These are phyloP conservation scores for Chlamydotis undulata DNA, from an alignment of 2,113 vertebrate genomes.

Conservation along the genomic window DNA sequence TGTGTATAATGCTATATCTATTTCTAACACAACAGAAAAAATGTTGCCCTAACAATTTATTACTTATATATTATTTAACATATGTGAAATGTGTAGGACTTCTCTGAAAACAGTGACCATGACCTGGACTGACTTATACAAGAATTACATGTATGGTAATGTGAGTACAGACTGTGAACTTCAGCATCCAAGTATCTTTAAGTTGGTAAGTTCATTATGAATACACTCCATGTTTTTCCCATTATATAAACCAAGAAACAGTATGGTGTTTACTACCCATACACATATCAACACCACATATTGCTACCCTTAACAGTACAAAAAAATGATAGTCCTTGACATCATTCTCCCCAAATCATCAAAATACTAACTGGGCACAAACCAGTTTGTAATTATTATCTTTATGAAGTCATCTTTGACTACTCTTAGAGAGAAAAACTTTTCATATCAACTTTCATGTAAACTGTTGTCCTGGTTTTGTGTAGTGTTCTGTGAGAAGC, in stretches of 20 bases:
- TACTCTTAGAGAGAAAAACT: background rate
- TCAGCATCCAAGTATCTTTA: background rate
- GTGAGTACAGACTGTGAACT: background rate
- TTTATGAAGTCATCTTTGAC: background rate
- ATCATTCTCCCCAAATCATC: background rate
- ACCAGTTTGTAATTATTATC: background rate
- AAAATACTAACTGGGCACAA: background rate
- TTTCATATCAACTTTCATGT: background rate
- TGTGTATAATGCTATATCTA: background rate
- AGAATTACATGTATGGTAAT: background rate
- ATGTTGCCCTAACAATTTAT: background rate
- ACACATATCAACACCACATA: background rate
- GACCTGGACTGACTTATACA: background rate
- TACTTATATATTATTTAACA: background rate
- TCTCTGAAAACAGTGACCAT: background rate
- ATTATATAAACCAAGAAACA: background rate
- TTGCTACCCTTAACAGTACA: background rate
- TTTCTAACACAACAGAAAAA: background rate
- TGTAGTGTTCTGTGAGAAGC: too few relatives aligned
- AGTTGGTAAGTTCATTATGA: background rate
- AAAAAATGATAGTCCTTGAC: background rate
- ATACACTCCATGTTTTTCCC: background rate
- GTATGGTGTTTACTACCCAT: background rate
- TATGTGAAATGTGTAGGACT: background rate
- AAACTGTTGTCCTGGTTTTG: background rate